Conservation (phyloP, 2,113 vertebrate species). For the Hydrolagus affinis region DNA sequence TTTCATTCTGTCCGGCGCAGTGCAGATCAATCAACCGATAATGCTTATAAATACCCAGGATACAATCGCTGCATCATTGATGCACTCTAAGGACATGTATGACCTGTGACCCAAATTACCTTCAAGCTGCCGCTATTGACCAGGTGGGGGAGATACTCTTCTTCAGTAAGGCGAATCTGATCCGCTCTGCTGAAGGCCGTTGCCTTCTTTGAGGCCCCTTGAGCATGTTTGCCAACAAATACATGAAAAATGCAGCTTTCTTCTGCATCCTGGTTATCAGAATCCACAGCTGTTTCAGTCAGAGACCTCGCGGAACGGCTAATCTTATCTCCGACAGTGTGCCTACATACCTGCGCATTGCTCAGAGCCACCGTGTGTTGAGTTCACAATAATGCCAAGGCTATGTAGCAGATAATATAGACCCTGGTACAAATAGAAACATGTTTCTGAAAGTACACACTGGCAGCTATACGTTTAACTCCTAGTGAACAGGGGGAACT, state of each 20-base stretch:
- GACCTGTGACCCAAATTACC: conserved; percentile 6
- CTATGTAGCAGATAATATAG: conserved; percentile 27
- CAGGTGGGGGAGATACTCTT: conserved; percentile 22
- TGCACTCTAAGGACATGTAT: not conserved
- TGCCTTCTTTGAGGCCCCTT: not conserved
- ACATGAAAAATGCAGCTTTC: conserved; percentile 19
- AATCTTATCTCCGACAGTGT: conserved; percentile 20
- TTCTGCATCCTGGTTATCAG: conserved; percentile 24
- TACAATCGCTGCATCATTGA: not conserved
- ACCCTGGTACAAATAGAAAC: conserved; percentile 25
- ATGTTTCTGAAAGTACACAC: conserved; percentile 32
- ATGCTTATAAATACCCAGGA: not conserved
- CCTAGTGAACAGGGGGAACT: not conserved
- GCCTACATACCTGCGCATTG: conserved; percentile 20
- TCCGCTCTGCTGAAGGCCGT: conserved; percentile 6
- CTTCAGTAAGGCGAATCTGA: not conserved
- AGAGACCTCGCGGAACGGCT: conserved; percentile 15
- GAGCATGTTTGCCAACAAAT: conserved; percentile 26
- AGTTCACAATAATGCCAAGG: conserved; percentile 29
- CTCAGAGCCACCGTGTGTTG: conserved; percentile 21
- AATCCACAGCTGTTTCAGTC: conserved; percentile 26
- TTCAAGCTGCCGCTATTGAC: not conserved
- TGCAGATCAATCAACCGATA: not conserved
- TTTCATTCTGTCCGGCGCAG: not conserved
- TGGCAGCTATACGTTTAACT: conserved; percentile 19